Conservation (phyloP, 2,797 vertebrate species). For the Lithobates sylvaticus region DNA sequence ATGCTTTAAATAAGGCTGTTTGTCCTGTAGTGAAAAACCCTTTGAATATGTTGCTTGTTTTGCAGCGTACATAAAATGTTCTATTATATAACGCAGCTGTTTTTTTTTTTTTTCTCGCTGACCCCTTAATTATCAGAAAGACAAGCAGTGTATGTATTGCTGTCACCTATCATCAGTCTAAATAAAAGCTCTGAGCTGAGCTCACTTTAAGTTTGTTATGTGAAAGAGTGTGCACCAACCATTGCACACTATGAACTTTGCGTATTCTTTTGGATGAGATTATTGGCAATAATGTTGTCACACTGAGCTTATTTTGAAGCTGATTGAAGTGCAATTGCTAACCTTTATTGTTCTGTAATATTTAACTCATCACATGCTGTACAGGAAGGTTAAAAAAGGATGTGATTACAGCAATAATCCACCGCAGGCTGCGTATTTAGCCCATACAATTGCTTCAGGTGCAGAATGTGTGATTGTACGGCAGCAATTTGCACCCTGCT, state of each 20-base stretch:
- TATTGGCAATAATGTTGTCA: slow-evolving; percentile 54
- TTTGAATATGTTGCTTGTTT: not conserved
- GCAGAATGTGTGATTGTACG: slow-evolving; percentile 49
- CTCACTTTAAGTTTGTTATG: slow-evolving; percentile 11
- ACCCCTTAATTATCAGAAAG: slow-evolving; percentile 4
- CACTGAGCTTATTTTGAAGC: slow-evolving; percentile 54
- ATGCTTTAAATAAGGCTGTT: not conserved
- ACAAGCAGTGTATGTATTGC: not conserved
- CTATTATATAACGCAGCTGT: not conserved
- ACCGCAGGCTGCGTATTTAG: slow-evolving; percentile 39
- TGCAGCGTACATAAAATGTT: not conserved
- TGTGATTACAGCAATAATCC: slow-evolving; percentile 54
- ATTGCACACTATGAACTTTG: slow-evolving; percentile 65
- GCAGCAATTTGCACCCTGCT: slow-evolving; percentile 48
- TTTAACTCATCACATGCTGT: slow-evolving; percentile 56
- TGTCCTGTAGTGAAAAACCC: not conserved
- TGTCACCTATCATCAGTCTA: slow-evolving; percentile 21
- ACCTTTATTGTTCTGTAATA: slow-evolving; percentile 41
- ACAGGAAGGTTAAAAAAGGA: slow-evolving; percentile 44
- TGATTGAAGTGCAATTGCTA: slow-evolving; percentile 11
- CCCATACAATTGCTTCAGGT: slow-evolving; percentile 48
- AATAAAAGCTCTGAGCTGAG: slow-evolving; percentile 22
- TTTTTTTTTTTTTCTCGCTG: not conserved
- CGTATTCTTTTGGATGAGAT: slow-evolving; percentile 62
- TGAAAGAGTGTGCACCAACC: not conserved